Base-by-base conservation (phyloP, 2,113 vertebrate genomes). In the Gorsachius goisagi region DNA sequence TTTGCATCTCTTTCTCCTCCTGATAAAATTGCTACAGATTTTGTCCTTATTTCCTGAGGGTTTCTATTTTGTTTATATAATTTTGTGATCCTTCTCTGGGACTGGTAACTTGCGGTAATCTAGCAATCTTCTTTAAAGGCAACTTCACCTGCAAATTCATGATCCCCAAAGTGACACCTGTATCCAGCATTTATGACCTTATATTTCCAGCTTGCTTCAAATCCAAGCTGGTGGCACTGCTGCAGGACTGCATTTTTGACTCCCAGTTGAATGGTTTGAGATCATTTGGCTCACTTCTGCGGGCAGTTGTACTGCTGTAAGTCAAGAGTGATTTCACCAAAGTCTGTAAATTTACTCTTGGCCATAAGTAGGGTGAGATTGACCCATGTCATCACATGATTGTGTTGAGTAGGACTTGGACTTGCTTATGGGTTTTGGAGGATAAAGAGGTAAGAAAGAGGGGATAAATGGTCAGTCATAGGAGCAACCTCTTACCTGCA, bases 401-500 rank as follows among this genome's bases (percentile, higher is more conserved):
- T 0, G 0, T 47, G 30, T 35, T 68, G 67, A 72, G 44, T 30
- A 55, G 56, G 22, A 15, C 23, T 19, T 18, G 47, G 60, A 71
- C 39, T 72, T 87, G 19, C 22, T 84, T n/a, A 32, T 55, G 28
- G 24, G 24, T 79, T 90, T 90, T 47, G 59, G 39, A 75, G 50
- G 27, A 60, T 49, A n/a, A 52, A 83, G 44, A 3, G 12, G 8
- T 75, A 39, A 44, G 62, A 82, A 62, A 41, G 55, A 50, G 19
- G 9, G 27, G 15, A 45, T 72, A 24, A 67, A 68, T 0, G 1
- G 16, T 30, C 0, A 0, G 37, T 63, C 28, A 15, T 10, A 49
- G 52, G 35, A 59, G 13, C 0, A 0, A 50, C n/a, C 12, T 74
- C 52, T 81, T 63, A 32, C 7, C 35, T 79, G 44, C 27, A 60